Percentiles rank a stretch among this genome's conserved stretches.
Evolutionary conservation across 2,113 vertebrate genomes (phyloP).

Genomic region (Aix galericulata): DNA sequence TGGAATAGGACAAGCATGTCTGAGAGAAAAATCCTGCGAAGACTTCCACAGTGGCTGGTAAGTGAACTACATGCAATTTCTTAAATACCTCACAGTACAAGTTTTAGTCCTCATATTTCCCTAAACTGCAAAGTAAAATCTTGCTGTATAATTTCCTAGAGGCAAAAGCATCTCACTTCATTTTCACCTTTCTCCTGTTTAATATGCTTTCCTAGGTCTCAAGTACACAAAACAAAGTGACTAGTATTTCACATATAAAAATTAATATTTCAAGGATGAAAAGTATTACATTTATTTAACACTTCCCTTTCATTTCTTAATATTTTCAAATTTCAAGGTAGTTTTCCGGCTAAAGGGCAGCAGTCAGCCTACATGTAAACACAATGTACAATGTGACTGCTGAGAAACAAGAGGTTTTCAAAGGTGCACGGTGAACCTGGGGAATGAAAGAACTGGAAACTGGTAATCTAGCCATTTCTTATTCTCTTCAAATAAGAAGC

Average conservation of each 20-base stretch:
- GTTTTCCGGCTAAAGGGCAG: neutral
- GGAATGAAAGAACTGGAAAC: neutral
- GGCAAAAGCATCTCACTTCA: neutral
- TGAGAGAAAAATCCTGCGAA: neutral
- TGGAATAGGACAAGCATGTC: neutral
- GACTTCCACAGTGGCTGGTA: neutral
- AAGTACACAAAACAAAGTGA: neutral
- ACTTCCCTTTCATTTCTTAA: neutral
- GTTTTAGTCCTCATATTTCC: accelerated
- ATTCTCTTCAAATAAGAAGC: neutral
- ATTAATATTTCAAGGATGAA: neutral
- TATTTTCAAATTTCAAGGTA: neutral
- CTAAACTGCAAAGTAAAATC: neutral
- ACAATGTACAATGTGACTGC: accelerated
- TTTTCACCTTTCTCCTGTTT: neutral
- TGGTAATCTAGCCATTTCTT: neutral
- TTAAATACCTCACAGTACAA: neutral
- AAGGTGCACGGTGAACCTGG: neutral
- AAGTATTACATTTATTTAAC: neutral
- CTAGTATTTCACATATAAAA: neutral
- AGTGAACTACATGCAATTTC: neutral
- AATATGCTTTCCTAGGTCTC: neutral
- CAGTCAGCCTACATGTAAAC: neutral
- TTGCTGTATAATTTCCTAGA: neutral
- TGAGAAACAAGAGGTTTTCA: neutral